Evolutionary conservation across 2,113 vertebrate genomes (phyloP).

Genomic region (Tragelaphus buxtoni): DNA sequence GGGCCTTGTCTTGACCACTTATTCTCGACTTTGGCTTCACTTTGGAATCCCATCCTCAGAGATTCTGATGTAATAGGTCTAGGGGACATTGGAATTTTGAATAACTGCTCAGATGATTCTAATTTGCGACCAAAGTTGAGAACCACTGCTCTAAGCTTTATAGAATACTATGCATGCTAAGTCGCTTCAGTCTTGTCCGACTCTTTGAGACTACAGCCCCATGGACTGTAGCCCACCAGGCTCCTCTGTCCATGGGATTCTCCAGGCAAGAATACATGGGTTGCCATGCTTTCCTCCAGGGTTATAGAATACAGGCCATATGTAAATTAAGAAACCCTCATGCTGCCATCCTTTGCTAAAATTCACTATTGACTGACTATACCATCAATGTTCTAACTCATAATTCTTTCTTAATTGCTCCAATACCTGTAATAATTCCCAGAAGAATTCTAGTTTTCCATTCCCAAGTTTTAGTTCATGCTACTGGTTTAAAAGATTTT

Average conservation of each 20-base stretch:
- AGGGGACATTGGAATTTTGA: background rate
- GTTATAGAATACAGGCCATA: background rate
- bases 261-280: background rate
- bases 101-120: conserved; percentile 16
- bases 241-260: background rate
- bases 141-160: background rate
- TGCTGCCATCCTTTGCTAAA: conserved; percentile 4
- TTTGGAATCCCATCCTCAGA: background rate
- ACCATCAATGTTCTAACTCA: background rate
- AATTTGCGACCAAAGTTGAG: background rate
- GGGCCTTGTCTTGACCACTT: background rate
- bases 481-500: conserved; percentile 3
- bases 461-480: background rate
- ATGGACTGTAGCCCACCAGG: background rate
- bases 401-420: conserved; percentile 35
- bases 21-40: background rate
- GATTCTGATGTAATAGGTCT: background rate
- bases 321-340: background rate
- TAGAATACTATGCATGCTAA: background rate
- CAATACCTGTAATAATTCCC: conserved; percentile 9
- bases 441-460: conserved; percentile 19
- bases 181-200: background rate
- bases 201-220: background rate
- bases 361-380: background rate
- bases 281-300: background rate